Percentiles rank a stretch among this genome's conserved stretches.
These are phyloP conservation scores for Fistularia commersonii DNA, from an alignment of 2,797 vertebrate species.

Conservation along the genomic window DNA sequence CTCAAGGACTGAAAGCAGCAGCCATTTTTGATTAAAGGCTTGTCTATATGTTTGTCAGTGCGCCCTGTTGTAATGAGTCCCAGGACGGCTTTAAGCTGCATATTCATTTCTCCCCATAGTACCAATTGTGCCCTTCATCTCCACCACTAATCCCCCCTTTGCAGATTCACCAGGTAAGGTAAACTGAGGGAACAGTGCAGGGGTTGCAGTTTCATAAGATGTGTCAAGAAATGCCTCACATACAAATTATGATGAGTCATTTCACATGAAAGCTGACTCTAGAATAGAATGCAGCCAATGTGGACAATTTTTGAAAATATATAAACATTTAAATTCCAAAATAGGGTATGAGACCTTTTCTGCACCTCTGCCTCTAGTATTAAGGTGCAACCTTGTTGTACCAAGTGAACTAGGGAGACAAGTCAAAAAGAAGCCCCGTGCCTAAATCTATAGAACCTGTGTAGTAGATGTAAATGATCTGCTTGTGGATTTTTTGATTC, in stretches of 20 bases:
- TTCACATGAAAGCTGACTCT: conserved; percentile 36
- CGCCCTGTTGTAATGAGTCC: conserved; percentile 55
- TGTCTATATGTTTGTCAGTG: conserved; percentile 13
- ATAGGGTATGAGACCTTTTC: no score
- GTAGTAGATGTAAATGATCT: no score
- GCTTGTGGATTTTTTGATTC: no score
- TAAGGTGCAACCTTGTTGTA: no score
- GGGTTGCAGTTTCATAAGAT: conserved; percentile 38
- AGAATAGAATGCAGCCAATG: not conserved
- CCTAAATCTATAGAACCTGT: no score
- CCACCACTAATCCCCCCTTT: conserved; percentile 48
- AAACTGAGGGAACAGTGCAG: conserved; percentile 45
- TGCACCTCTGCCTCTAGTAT: no score
- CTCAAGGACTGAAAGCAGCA: conserved; percentile 8
- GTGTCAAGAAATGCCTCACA: conserved; percentile 31
- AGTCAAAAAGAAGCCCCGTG: no score
- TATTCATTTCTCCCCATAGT: conserved; percentile 40
- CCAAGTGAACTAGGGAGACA: no score
- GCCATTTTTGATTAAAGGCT: conserved; percentile 1
- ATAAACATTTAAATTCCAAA: no score
- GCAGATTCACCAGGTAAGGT: conserved; percentile 45
- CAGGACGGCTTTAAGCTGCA: conserved; percentile 34
- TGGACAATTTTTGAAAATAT: no score
- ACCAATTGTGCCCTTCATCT: conserved; percentile 32
- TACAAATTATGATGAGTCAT: conserved; percentile 37